Base-by-base conservation (phyloP, 2,888 invertebrate species). In the Hirtodrosophila trivittata region DNA sequence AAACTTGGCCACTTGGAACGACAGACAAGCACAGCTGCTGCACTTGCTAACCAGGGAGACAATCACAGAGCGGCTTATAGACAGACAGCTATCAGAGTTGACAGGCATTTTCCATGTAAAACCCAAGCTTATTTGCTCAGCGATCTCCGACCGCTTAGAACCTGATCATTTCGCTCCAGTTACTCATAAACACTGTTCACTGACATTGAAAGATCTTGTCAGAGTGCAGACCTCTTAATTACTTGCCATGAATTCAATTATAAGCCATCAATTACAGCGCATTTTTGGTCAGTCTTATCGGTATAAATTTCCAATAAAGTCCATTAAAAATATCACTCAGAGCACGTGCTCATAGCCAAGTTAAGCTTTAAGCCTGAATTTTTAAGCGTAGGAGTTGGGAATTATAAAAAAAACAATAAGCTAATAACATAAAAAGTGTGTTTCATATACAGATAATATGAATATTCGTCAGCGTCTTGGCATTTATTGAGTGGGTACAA, bases 1-100 rank as follows among this genome's bases (percentile, higher is more conserved):
- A 80, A 68, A 68, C 82, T 42, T 77, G 59, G 56, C 62, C 82
- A 58, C 38, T 54, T 81, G 77, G 70, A 74, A 77, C 70, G 49
- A 30, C 50, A 37, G 32, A 12, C 0, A 21, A 18, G 12, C 43
- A 51, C 18, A 18, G 39, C 57, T 32, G 41, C 33, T 43, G 47
- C 66, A 69, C 51, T 50, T 43, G 49, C 28, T 28, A 7, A 8
- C 16, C 30, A 12, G 13, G 3, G 6, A 28, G 21, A 18, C 33
- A 13, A 14, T 26, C 41, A 18, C 39, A 21, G 14, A 28, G 28
- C 5, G 26, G n/a, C n/a, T 12, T 10, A 25, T 39, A 30, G 41
- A 47, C 55, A 26, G 42, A 64, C 58, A 58, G 37, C 51, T 42
- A 71, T 60, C 57, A 46, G 10, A 35, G 33, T 46, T 16, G 30